Base-by-base conservation (phyloP, 2,113 vertebrate species). In the Scalopus aquaticus region DNA sequence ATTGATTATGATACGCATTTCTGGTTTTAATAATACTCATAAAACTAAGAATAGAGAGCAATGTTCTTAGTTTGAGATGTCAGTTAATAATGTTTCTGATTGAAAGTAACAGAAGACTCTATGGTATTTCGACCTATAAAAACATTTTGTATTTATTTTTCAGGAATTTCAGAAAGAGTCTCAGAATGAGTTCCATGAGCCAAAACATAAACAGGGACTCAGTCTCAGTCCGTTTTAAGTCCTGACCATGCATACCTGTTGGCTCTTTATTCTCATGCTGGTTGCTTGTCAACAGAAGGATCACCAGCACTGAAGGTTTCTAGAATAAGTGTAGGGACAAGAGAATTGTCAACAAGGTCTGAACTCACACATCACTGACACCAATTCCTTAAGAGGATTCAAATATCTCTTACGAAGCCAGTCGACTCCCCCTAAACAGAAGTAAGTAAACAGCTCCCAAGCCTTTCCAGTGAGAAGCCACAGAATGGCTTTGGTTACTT, bases 101-200 rank as follows among this genome's bases (percentile, higher is more conserved):
- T 0, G 39, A 85, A 72, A 95, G 56, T 62, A 84, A 54, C 19
- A 69, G 56, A 96, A 92, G 93, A 60, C 44, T 74, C 73, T 37
- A 60, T 37, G 42, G 49, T 89, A 20, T 46, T 42, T 88, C 88
- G 84, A 90, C 79, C 39, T 85, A 58, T 39, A 85, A 54, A 28
- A n/a, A 93, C 54, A 49, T 74, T 65, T 46, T 89, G 56, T 76
- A 49, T 78, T 73, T 76, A 88, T 84, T 91, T 88, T 56, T 35
- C 1, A 88, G 44, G 37, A 69, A 77, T 81, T 84, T 88, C 37
- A 77, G 49, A 81, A 8, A 10, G 1, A 3, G 9, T 73, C 46
- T 84, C 72, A 56, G 42, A 87, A 56, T 32, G n/a, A 19, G 56
- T 15, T 69, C 79, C 86, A n/a, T 32, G 37, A 69, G 39, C 20